Conservation (phyloP, 2,888 invertebrate species). For the Cheilosia variabilis region DNA sequence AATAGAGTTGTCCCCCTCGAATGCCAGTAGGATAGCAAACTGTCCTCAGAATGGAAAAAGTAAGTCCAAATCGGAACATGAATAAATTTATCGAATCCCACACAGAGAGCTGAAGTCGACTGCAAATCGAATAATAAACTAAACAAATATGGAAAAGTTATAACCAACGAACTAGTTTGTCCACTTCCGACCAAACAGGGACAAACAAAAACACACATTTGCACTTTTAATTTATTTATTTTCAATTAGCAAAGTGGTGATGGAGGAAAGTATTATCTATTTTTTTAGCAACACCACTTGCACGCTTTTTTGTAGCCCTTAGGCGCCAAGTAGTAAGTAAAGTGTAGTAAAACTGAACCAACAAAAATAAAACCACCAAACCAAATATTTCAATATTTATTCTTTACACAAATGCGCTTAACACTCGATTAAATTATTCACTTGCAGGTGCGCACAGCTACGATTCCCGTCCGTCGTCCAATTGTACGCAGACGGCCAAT, state of each 20-base stretch:
- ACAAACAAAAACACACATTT: background rate
- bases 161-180: constrained; percentile 46
- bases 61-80: background rate
- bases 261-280: background rate
- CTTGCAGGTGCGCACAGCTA: constrained; percentile 57
- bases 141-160: constrained; percentile 15
- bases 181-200: constrained; percentile 25
- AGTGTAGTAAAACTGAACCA: background rate
- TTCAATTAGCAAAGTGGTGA: constrained; percentile 29
- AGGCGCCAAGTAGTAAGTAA: background rate
- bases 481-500: constrained; percentile 54
- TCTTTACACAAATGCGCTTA: constrained; percentile 5
- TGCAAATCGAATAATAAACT: constrained; percentile 19
- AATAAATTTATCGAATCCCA: constrained; percentile 20
- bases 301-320: constrained; percentile 10
- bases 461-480: constrained; percentile 55
- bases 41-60: background rate
- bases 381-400: constrained; percentile 45
- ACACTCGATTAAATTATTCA: constrained; percentile 15
- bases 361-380: constrained; percentile 55
- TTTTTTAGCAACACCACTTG: constrained; percentile 8
- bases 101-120: constrained; percentile 1
- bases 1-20: background rate
- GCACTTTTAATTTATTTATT: constrained; percentile 7
- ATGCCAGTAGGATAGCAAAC: constrained; percentile 11